Conservation (phyloP, 2,888 invertebrate genomes). For the Ochropleura leucogaster region DNA sequence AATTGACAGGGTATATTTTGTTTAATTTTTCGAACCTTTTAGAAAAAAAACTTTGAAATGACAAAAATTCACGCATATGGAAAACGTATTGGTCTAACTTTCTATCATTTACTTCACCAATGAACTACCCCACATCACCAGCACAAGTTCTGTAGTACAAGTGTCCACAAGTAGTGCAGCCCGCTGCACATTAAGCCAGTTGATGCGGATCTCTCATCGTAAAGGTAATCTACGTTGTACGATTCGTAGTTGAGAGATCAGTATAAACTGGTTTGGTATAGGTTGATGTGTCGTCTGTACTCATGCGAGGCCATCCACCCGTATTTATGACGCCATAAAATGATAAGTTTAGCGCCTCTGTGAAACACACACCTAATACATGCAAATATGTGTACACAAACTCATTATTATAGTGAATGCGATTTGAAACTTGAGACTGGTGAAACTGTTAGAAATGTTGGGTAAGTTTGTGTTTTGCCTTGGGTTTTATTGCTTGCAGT, state of each 20-base stretch:
- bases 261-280: no score
- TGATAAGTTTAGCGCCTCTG: constrained; percentile 75
- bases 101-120: neutral
- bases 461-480: constrained; percentile 30
- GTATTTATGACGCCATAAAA: constrained; percentile 77
- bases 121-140: constrained; percentile 25
- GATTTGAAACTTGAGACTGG: constrained; percentile 39
- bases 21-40: no score
- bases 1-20: no score
- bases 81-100: neutral
- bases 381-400: constrained; percentile 57
- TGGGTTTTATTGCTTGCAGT: neutral
- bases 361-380: constrained; percentile 49
- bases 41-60: no score
- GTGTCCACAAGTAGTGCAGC: constrained; percentile 10
- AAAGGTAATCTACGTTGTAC: no score
- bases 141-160: constrained; percentile 24
- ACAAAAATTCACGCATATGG: neutral
- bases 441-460: constrained; percentile 15
- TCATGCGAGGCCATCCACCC: constrained; percentile 69
- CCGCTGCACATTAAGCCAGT: constrained; percentile 30
- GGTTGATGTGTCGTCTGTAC: constrained; percentile 31
- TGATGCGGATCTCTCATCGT: no score
- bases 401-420: constrained; percentile 45
- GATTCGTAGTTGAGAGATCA: no score